Base-by-base conservation (phyloP, 2,797 vertebrate species). In the Chelidonichthys spinosus region DNA sequence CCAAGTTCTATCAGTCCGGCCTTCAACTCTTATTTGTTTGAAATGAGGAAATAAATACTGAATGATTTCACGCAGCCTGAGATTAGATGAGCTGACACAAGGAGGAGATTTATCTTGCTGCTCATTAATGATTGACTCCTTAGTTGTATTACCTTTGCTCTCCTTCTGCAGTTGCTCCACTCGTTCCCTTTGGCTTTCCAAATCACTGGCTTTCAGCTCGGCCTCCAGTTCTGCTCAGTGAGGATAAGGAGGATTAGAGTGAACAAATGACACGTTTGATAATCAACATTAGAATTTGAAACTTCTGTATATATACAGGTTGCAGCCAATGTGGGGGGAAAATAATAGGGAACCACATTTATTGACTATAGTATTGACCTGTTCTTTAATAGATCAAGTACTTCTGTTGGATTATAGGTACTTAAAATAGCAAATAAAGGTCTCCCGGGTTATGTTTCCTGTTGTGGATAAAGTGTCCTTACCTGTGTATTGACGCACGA, bases 81-180 rank as follows among this genome's bases (percentile, higher is more conserved):
- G 25, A 81, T 59, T 32, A 54, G 36, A 54, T 17, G 18, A 73
- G 32, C 35, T 71, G 35, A 47, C 37, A 70, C 46, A 17, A 52
- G 35, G 62, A 54, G 10, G 50, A 67, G 76, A 59, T 80, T 39
- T 36, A 59, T 52, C 82, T 72, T 56, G 35, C 63, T 49, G 5
- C 11, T 25, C 1, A 63, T 85, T 42, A 82, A 70, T 82, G 46
- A 68, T 78, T 55, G 3, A 81, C 18, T 11, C 46, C 40, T 73
- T 82, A 78, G 55, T 63, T 79, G 11, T 56, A 42, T 64, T 76
- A 72, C 74, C 74, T 67, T 32, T 56, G 18, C 18, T 84, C 60
- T 83, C 55, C 49, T 1, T 70, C 47, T 77, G 61, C 40, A 82
- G 63, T 44, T 75, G 49, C 18, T 63, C 17, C 59, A 77, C 53